Conservation (phyloP, 2,113 vertebrate genomes). For the Vulpes lagopus region DNA sequence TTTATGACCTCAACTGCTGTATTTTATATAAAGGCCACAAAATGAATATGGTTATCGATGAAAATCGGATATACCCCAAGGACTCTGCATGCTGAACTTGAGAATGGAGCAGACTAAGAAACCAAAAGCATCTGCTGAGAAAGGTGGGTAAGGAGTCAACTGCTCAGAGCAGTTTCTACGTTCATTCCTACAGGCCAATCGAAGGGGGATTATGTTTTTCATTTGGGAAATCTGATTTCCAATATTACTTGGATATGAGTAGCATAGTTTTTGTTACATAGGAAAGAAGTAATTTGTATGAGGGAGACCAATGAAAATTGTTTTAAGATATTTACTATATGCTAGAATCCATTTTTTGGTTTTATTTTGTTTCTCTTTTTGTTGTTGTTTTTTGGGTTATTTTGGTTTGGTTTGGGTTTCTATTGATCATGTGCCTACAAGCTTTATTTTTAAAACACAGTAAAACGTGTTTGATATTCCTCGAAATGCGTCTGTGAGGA, state of each 20-base stretch:
- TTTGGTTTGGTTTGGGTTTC: neutral
- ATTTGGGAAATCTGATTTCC: neutral
- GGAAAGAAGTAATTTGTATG: neutral
- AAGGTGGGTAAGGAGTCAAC: conserved; percentile 79
- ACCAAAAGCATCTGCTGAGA: conserved; percentile 35
- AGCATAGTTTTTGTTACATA: neutral
- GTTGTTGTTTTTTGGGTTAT: neutral
- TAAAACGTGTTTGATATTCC: neutral
- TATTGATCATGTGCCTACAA: neutral
- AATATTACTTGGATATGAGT: neutral
- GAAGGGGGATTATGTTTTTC: neutral
- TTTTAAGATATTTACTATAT: neutral
- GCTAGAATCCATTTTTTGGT: neutral
- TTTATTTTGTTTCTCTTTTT: neutral
- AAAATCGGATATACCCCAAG: conserved; percentile 32
- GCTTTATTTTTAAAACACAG: neutral
- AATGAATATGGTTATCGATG: conserved; percentile 51
- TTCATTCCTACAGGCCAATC: neutral
- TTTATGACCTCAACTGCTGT: conserved; percentile 77
- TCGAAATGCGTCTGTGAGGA: neutral
- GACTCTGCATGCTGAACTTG: conserved; percentile 38
- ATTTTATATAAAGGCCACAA: conserved; percentile 86
- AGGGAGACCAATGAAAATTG: neutral
- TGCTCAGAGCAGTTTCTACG: neutral
- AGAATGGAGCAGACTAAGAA: conserved; percentile 84